phyloP scores from a whole-genome alignment of 2,888 invertebrate genomes.

The Hoplodrina blanda region DNA sequence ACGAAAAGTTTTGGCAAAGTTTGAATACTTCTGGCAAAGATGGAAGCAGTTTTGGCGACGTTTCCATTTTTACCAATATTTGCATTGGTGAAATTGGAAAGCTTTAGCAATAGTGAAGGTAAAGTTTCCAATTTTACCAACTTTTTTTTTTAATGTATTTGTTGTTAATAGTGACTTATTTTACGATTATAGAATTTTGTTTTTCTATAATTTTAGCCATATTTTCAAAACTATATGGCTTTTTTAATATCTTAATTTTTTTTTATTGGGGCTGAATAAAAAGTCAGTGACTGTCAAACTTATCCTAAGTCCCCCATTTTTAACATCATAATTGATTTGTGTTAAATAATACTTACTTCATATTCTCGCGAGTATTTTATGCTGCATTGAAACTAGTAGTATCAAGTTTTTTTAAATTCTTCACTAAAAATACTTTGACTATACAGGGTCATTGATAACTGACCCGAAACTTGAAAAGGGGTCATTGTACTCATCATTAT shows the following conservation, averaged over 20 bases:
- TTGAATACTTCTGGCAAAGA: neutral
- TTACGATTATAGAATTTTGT: too few relatives aligned
- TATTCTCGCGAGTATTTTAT: neutral
- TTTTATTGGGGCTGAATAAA: neutral
- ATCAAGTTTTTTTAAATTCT: neutral
- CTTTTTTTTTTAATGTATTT: neutral
- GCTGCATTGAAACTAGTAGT: conserved; percentile 30
- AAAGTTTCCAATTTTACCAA: conserved; percentile 15
- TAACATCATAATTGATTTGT: conserved; percentile 28
- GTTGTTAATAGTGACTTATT: neutral
- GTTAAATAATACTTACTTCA: conserved; percentile 24
- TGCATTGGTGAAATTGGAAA: too few relatives aligned
- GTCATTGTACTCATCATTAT: too few relatives aligned
- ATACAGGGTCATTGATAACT: too few relatives aligned
- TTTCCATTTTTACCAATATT: neutral
- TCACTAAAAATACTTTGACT: neutral
- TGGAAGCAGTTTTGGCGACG: neutral
- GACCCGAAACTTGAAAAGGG: too few relatives aligned
- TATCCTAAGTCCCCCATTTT: conserved; percentile 3
- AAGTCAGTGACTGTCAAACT: conserved; percentile 13
- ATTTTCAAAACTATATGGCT: conserved; percentile 3
- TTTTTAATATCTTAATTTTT: too few relatives aligned
- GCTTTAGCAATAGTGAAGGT: neutral
- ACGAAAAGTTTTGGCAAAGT: neutral
- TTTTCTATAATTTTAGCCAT: neutral